Evolutionary conservation across 2,113 vertebrate genomes (phyloP).

Genomic region (Syngnathus typhle): DNA sequence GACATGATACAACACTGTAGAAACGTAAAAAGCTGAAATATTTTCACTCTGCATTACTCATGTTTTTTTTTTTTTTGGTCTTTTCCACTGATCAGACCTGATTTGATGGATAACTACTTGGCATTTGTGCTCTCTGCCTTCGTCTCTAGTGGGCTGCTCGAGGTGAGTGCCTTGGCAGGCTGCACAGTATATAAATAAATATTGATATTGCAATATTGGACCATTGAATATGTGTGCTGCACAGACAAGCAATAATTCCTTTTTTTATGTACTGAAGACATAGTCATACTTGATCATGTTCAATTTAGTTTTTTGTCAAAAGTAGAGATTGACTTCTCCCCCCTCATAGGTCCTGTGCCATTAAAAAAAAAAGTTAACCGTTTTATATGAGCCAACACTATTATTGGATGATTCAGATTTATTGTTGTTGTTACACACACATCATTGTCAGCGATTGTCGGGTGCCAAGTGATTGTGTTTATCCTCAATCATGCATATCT

Average conservation of each 20-base stretch:
- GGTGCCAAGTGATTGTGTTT: background rate
- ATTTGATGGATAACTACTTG: slow-evolving; percentile 98
- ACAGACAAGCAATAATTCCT: no score
- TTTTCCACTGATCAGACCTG: slow-evolving; percentile 73
- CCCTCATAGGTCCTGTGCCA: background rate
- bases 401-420: background rate
- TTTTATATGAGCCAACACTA: background rate
- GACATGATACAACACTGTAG: slow-evolving; percentile 2
- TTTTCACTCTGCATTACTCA: background rate
- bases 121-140: slow-evolving; percentile 93
- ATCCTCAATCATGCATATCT: background rate
- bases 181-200: no score
- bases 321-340: background rate
- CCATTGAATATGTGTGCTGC: no score
- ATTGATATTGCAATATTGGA: no score
- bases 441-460: background rate
- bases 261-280: no score
- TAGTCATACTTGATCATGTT: no score
- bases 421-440: background rate
- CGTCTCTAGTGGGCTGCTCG: slow-evolving; percentile 89
- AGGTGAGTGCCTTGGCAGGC: slow-evolving; percentile 68
- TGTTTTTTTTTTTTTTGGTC: background rate
- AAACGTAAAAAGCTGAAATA: background rate
- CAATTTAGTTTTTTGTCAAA: no score
- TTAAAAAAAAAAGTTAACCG: background rate